Conservation (phyloP, 35 echinoderm and acorn worm species). For the Diadema setosum region DNA sequence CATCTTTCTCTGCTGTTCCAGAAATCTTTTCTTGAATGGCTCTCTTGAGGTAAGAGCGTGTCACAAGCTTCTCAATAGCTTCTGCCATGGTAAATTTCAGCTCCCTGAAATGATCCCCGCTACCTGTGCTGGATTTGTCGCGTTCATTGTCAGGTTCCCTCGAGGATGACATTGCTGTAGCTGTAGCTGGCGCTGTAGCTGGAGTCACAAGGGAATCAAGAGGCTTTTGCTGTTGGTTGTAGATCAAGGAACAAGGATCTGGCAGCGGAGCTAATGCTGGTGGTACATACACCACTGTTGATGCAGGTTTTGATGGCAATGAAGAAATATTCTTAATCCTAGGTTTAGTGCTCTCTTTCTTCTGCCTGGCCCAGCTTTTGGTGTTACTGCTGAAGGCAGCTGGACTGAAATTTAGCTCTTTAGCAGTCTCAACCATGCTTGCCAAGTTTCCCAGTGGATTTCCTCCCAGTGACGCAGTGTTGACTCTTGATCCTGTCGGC, state of each 20-base stretch:
- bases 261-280: slow-evolving; percentile 9
- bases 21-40: neutral
- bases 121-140: neutral
- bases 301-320: neutral
- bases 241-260: neutral
- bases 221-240: neutral
- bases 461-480: neutral
- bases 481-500: slow-evolving; percentile 38
- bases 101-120: neutral
- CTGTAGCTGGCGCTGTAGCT: too few species aligned
- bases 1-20: neutral
- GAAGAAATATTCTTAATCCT: neutral
- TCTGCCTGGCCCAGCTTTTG: neutral
- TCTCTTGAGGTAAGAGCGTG: neutral
- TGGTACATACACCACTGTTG: slow-evolving; percentile 8
- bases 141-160: too few species aligned
- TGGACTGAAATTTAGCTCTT: slow-evolving; percentile 58
- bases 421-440: slow-evolving; percentile 74
- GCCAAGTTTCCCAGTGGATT: slow-evolving; percentile 68
- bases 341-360: neutral
- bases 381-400: slow-evolving; percentile 20
- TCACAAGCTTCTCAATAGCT: slow-evolving; percentile 3
- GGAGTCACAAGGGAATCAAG: too few species aligned
- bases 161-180: too few species aligned
- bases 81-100: slow-evolving; percentile 20